phyloP scores from a whole-genome alignment of 2,113 vertebrate genomes.

The Oenanthe oenanthe region DNA sequence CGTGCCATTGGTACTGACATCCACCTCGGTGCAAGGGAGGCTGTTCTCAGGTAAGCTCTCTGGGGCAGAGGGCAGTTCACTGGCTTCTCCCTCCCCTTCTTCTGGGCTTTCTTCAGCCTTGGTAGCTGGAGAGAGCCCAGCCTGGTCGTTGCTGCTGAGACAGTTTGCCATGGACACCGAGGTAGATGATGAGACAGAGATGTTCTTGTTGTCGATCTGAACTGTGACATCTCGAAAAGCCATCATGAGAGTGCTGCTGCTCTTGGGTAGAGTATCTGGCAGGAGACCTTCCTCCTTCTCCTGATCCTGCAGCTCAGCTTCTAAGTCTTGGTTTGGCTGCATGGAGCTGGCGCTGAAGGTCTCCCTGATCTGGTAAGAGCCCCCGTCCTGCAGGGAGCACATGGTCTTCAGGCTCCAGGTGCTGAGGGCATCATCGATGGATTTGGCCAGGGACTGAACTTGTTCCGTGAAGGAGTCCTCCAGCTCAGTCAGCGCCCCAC shows the following conservation, averaged over 20 bases:
- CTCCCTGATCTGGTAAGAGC: slow-evolving; percentile 89
- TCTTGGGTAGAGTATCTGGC: slow-evolving; percentile 82
- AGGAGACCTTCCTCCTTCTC: slow-evolving; percentile 73
- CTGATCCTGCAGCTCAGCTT: slow-evolving; percentile 79
- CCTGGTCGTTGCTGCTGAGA: slow-evolving; percentile 57
- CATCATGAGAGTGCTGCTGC: slow-evolving; percentile 95
- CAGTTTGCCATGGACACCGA: slow-evolving; percentile 89
- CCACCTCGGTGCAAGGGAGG: slow-evolving; percentile 9
- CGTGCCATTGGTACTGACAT: background rate
- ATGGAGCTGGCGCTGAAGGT: slow-evolving; percentile 78
- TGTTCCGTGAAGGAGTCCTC: slow-evolving; percentile 98
- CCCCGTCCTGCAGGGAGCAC: slow-evolving; percentile 87
- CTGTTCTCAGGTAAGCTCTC: slow-evolving; percentile 45
- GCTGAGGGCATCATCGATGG: slow-evolving; percentile 95
- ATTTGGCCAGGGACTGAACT: slow-evolving; percentile 95
- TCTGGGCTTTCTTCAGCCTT: slow-evolving; percentile 49
- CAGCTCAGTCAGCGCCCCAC: slow-evolving; percentile 89
- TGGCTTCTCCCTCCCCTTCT: slow-evolving; percentile 29
- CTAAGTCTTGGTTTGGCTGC: slow-evolving; percentile 70
- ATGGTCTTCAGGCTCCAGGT: slow-evolving; percentile 97
- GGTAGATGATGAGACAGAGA: slow-evolving; percentile 93
- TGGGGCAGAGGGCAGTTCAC: background rate
- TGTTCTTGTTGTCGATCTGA: slow-evolving; percentile 96
- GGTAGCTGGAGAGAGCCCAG: slow-evolving; percentile 32
- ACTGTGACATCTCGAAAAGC: slow-evolving; percentile 97